Percentiles rank a stretch among this genome's conserved stretches.
Conservation (phyloP, 2,113 vertebrate species). For the cat (Felis catus) region DNA sequence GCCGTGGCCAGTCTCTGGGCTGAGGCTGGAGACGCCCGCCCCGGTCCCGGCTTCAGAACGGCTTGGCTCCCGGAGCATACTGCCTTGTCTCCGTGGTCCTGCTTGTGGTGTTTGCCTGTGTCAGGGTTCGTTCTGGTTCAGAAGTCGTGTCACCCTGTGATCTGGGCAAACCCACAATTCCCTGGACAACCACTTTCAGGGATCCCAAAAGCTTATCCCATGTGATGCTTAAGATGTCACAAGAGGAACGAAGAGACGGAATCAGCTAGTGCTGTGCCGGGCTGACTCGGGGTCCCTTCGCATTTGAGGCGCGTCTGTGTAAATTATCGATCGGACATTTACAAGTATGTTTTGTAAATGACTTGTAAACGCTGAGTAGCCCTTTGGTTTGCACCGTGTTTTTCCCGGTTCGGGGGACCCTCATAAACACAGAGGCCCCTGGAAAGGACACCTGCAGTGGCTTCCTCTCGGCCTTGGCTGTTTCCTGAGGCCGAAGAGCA, state of each 20-base stretch:
- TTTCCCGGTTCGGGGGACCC: neutral
- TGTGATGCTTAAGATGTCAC: neutral
- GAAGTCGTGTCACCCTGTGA: neutral
- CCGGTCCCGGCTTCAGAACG: neutral
- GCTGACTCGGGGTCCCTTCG: neutral
- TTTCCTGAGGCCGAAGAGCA: constrained; percentile 38
- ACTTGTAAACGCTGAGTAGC: neutral
- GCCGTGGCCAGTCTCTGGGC: neutral
- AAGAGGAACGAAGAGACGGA: neutral
- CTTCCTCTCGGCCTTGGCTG: constrained; percentile 45
- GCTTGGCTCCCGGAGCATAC: rapidly evolving
- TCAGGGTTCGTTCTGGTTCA: neutral
- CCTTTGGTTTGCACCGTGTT: neutral
- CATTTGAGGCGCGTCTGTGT: too few species aligned
- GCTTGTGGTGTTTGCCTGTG: neutral
- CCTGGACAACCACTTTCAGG: rapidly evolving
- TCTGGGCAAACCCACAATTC: neutral
- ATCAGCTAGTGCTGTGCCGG: rapidly evolving
- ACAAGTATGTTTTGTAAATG: neutral
- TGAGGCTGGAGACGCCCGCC: neutral
- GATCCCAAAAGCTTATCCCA: neutral
- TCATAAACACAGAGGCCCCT: neutral
- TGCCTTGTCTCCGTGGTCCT: neutral
- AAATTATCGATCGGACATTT: neutral
- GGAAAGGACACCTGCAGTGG: neutral